Evolutionary conservation across 2,797 vertebrate species (phyloP).

Genomic region (Tenualosa thibaudeaui): DNA sequence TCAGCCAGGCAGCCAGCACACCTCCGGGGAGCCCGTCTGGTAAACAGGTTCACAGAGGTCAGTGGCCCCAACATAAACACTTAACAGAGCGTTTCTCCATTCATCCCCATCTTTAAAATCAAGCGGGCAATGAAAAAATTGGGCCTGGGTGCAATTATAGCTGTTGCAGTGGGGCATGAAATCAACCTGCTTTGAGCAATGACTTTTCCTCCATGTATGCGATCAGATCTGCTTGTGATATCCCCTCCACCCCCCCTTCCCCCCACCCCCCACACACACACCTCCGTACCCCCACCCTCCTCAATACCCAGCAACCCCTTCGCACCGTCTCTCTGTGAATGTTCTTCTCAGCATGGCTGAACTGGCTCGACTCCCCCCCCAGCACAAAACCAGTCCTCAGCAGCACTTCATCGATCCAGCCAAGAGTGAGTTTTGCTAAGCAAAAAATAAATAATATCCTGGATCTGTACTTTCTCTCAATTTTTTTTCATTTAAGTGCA

Average conservation of each 20-base stretch:
- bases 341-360: slow-evolving; percentile 53
- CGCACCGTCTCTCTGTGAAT: slow-evolving; percentile 43
- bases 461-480: slow-evolving; percentile 59
- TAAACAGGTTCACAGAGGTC: slow-evolving; percentile 99
- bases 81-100: slow-evolving; percentile 94
- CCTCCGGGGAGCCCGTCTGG: slow-evolving; percentile 85
- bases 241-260: slow-evolving; percentile 51
- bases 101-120: slow-evolving; percentile 95
- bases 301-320: not conserved
- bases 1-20: slow-evolving; percentile 74
- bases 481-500: slow-evolving; percentile 65
- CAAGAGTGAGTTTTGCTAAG: slow-evolving; percentile 65
- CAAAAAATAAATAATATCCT: slow-evolving; percentile 58
- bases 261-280: no score
- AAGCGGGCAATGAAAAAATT: slow-evolving; percentile 91
- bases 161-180: slow-evolving; percentile 92
- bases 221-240: slow-evolving; percentile 83
- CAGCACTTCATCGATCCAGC: slow-evolving; percentile 71
- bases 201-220: slow-evolving; percentile 76
- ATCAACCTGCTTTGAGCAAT: slow-evolving; percentile 86
- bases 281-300: not conserved
- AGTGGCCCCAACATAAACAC: slow-evolving; percentile 94
- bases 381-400: slow-evolving; percentile 61
- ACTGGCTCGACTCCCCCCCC: slow-evolving; percentile 53
- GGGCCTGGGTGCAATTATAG: slow-evolving; percentile 97